A percentile compares a stretch with the other conserved stretches of the same genome.
These are phyloP conservation scores for Microdon myrmicae DNA, from an alignment of 2,888 invertebrate species.

Conservation along the genomic window DNA sequence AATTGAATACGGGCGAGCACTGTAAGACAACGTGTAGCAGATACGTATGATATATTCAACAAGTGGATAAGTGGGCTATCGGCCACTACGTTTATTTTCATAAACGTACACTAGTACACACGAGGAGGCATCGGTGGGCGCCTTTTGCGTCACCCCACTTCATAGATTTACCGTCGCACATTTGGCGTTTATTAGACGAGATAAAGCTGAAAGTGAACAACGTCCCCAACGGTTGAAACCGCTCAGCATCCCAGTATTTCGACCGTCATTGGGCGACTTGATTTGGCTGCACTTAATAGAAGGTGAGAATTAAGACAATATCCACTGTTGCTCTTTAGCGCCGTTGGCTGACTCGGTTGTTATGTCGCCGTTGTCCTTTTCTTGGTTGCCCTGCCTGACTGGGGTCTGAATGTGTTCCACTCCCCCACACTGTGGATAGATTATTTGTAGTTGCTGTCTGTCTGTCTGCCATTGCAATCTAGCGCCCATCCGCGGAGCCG, in stretches of 20 bases:
- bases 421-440: too few species aligned
- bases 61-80: conserved; percentile 34
- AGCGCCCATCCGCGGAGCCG: too few species aligned
- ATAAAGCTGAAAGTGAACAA: conserved; percentile 31
- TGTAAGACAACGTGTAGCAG: conserved; percentile 31
- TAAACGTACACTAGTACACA: conserved; percentile 31
- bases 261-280: conserved; percentile 1
- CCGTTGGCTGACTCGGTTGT: too few species aligned
- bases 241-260: too few species aligned
- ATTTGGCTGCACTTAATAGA: conserved; percentile 31
- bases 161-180: too few species aligned
- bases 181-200: too few species aligned
- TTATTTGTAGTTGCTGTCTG: too few species aligned
- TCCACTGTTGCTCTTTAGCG: too few species aligned
- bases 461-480: too few species aligned
- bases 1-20: conserved; percentile 34
- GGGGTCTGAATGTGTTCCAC: too few species aligned
- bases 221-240: conserved; percentile 16
- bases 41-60: conserved; percentile 43
- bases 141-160: neutral
- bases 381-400: too few species aligned
- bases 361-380: too few species aligned
- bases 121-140: conserved; percentile 13
- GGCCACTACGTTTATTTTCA: conserved; percentile 20
- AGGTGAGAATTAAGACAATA: conserved; percentile 52